Base-by-base conservation (phyloP, 2,888 invertebrate genomes). In the Meta bourneti region DNA sequence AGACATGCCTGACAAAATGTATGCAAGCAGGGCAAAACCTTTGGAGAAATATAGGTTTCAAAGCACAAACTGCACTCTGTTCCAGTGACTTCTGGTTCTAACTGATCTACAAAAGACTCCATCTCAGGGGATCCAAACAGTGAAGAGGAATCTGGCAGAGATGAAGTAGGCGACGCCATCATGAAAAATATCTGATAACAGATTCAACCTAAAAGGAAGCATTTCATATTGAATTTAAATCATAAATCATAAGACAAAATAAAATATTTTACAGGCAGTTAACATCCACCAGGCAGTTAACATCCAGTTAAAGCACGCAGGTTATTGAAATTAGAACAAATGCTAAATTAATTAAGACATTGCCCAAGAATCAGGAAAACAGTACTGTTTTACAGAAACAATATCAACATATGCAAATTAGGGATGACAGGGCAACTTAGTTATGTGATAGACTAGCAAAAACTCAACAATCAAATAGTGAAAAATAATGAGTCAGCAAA, bases 1-100 rank as follows among this genome's bases (percentile, higher is more conserved):
- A 97, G 96, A 95, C 98, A 98, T 94, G 96, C 96, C 94, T 97
- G 96, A 96, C 98, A 98, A 95, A 97, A 97, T 20, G 97, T 97
- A 95, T 98, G 98, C 95, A 97, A 97, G 96, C 93, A 93, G n/a
- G 83, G 16, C 69, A 92, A 54, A 48, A 92, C 92, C 54, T 92
- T 92, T 20, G 92, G 92, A 49, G 81, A 34, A 9, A 82, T 84
- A 34, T 69, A 92, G 13, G 74, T 90, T n/a, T 92, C 87, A 9
- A 78, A 77, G 72, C 92, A 92, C 11, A 92, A 54, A 51, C 75
- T 79, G 54, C 92, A 92, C 13, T 90, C 72, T 11, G 90, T 87
- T n/a, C 74, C 74, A 71, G 54, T 9, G 75, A 48, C 34, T 54
- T 90, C 82, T 6, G 72, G 69, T 48, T 78, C 79, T 20, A 78